Evolutionary conservation across 2,888 invertebrate genomes (phyloP), one percentile per base, ranked within the genome.

Genomic region (Melieria crassipennis): DNA sequence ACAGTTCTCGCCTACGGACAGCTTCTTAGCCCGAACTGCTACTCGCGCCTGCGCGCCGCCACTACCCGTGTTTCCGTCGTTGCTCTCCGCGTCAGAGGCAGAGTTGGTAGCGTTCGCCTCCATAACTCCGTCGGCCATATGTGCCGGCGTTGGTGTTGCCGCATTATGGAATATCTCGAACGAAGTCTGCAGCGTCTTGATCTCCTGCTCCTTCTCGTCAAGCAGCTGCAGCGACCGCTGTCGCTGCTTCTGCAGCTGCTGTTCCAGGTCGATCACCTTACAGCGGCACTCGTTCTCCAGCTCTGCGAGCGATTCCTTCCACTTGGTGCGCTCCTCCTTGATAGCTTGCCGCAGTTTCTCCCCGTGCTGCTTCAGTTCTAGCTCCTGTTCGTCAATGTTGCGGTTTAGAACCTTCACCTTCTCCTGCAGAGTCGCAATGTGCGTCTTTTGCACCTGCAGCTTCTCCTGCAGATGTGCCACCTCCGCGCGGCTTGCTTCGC

Each of bases 171-270:
- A 87, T 30, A 89, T 86, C 73, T 89, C 89, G 73, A 90, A 89
- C 0, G 89, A 89, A 30, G 88, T 88, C 79, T 90, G 90, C 60
- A 91, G 78, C 0, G 91, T 89, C 56, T 90, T 87, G 9, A 93
- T 91, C 80, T 92, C 92, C 77, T 89, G 90, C 77, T 96, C 96
- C 46, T 95, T 94, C 79, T 96, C 96, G 13, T 93, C 91, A 50
- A 97, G 86, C 43, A 96, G 85, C 3, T 91, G 90, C 7, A 95
- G 88, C 50, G 95, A 94, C 52, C 96, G 88, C 68, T 93, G 93
- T 0, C 96, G 88, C 82, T 96, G 96, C n/a, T 92, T 92, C 61
- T 90, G 89, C 5, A 93, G 87, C 78, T 94, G 92, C 77, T 92
- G 91, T 81, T 95, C 94, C 68, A 94, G 82, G 56, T 89, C 88